Conservation (phyloP, 1,140 invertebrate species). For the Lordiphosa stackelbergi region DNA sequence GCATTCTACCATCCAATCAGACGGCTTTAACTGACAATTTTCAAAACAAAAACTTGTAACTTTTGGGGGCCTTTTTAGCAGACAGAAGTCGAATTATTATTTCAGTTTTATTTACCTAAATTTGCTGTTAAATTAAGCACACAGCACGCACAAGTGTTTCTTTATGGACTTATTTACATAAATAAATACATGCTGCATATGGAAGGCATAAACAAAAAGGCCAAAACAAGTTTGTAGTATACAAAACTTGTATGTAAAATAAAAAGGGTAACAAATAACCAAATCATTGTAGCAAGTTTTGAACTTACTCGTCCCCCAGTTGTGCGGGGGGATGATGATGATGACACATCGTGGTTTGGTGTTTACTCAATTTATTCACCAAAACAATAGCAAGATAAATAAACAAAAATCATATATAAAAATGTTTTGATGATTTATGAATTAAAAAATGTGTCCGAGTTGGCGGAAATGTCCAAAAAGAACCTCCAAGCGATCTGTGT, state of each 20-base stretch:
- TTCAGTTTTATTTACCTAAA: slow-evolving; percentile 66
- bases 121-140: slow-evolving; percentile 64
- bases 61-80: too few species aligned
- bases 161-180: slow-evolving; percentile 52
- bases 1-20: too few species aligned
- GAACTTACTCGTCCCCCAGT: not conserved
- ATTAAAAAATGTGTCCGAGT: slow-evolving; percentile 24
- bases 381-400: slow-evolving; percentile 20
- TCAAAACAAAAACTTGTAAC: slow-evolving; percentile 13
- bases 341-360: slow-evolving; percentile 38
- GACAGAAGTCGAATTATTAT: slow-evolving; percentile 39
- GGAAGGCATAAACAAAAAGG: slow-evolving; percentile 54
- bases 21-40: not conserved
- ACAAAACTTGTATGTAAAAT: slow-evolving; percentile 14
- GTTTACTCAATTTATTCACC: slow-evolving; percentile 15
- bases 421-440: slow-evolving; percentile 54
- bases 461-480: slow-evolving; percentile 30
- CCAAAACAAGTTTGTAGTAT: slow-evolving; percentile 38
- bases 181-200: slow-evolving; percentile 41
- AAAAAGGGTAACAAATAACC: too few species aligned
- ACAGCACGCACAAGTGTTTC: slow-evolving; percentile 66
- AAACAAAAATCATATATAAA: slow-evolving; percentile 19
- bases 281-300: too few species aligned
- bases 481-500: slow-evolving; percentile 6
- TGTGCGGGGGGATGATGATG: not conserved